Conservation (phyloP, 1,140 invertebrate species). For the Mya arenaria region DNA sequence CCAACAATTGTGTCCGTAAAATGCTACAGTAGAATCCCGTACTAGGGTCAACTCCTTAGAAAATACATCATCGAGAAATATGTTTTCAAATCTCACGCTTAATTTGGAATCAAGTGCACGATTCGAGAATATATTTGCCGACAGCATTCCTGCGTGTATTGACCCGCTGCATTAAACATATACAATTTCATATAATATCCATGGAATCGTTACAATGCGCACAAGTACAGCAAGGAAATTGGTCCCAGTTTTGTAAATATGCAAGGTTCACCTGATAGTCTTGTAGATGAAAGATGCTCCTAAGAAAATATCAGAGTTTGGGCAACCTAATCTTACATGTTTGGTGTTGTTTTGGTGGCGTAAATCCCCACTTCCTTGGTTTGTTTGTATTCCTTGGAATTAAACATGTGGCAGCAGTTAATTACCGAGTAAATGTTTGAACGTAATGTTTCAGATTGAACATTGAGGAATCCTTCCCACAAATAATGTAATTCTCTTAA, state of each 20-base stretch:
- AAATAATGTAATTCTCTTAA: too few relatives aligned
- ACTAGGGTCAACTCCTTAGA: neutral
- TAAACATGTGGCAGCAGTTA: neutral
- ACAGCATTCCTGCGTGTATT: constrained; percentile 19
- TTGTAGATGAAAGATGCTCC: too few relatives aligned
- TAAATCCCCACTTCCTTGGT: neutral
- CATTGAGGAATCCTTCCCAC: too few relatives aligned
- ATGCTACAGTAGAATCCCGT: neutral
- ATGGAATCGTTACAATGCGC: too few relatives aligned
- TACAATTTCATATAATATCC: too few relatives aligned
- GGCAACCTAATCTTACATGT: neutral
- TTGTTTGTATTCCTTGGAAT: neutral
- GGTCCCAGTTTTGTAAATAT: too few relatives aligned
- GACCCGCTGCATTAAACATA: too few relatives aligned
- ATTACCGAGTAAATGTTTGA: too few relatives aligned
- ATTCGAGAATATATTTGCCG: constrained; percentile 36
- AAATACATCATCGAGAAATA: constrained; percentile 27
- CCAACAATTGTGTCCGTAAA: neutral
- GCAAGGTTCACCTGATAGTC: too few relatives aligned
- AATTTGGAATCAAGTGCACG: constrained; percentile 50
- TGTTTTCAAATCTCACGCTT: constrained; percentile 54
- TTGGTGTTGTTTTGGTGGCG: neutral
- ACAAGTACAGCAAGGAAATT: too few relatives aligned
- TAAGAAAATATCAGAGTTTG: too few relatives aligned
- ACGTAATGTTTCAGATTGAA: too few relatives aligned